phyloP scores from a whole-genome alignment of 1,140 invertebrate genomes.

The Drosophila arawakana region DNA sequence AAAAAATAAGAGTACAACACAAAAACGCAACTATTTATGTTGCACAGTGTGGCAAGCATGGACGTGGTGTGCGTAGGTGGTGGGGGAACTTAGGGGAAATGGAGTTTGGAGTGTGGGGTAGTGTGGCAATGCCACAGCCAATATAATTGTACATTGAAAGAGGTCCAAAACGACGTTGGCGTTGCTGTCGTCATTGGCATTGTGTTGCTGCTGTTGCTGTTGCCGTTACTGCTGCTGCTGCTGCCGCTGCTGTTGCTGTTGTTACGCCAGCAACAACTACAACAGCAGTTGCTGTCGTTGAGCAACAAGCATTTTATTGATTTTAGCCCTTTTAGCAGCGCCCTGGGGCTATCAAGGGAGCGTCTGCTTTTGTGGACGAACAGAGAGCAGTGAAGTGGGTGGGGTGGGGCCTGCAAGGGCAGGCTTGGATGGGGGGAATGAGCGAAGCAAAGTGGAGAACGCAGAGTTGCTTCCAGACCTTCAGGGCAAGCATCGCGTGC shows the following conservation, averaged over 20 bases:
- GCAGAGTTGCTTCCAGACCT: slow-evolving; percentile 2
- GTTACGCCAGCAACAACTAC: too few relatives aligned
- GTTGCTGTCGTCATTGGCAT: slow-evolving; percentile 48
- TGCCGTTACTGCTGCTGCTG: slow-evolving; percentile 20
- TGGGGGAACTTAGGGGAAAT: background rate
- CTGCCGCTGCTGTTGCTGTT: slow-evolving; percentile 9
- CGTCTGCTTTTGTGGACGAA: slow-evolving; percentile 3
- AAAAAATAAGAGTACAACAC: slow-evolving; percentile 31
- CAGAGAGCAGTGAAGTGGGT: background rate
- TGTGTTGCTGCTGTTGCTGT: slow-evolving; percentile 49
- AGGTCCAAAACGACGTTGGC: slow-evolving; percentile 42
- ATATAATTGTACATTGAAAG: slow-evolving; percentile 81
- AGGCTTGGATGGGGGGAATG: background rate
- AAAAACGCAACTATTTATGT: slow-evolving; percentile 78
- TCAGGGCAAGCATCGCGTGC: slow-evolving; percentile 61
- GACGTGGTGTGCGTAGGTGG: background rate
- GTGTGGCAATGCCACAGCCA: slow-evolving; percentile 46
- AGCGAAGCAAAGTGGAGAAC: background rate
- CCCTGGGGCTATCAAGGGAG: slow-evolving; percentile 24
- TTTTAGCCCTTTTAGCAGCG: slow-evolving; percentile 69
- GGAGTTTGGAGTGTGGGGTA: slow-evolving; percentile 15
- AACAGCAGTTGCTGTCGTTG: slow-evolving; percentile 15
- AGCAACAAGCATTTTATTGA: slow-evolving; percentile 84
- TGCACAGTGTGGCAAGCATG: slow-evolving; percentile 56
- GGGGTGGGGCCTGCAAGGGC: background rate